These are phyloP conservation scores for Magallana angulata DNA, from an alignment of 1,140 invertebrate species.

Conservation along the genomic window DNA sequence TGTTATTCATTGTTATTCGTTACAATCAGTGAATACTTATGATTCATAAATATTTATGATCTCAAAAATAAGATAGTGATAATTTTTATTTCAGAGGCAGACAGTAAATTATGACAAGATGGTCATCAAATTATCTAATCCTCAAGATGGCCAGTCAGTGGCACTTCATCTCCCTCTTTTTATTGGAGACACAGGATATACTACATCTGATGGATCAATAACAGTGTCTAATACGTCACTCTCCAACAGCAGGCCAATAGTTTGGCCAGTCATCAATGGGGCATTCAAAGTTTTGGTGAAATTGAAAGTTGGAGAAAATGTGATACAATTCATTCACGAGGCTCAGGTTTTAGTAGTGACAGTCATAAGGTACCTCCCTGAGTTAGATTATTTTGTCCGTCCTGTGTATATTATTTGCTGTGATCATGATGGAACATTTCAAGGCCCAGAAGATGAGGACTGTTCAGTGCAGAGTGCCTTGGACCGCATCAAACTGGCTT, in stretches of 20 bases:
- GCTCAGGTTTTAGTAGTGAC: constrained; percentile 67
- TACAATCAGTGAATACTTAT: too few relatives aligned
- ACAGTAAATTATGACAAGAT: constrained; percentile 53
- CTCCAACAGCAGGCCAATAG: constrained; percentile 43
- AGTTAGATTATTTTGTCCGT: constrained; percentile 75
- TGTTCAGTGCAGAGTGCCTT: constrained; percentile 88
- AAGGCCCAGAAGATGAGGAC: constrained; percentile 86
- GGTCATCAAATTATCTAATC: constrained; percentile 73
- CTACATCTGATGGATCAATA: constrained; percentile 64
- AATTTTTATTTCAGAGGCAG: too few relatives aligned
- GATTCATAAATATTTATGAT: too few relatives aligned
- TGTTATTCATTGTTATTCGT: too few relatives aligned
- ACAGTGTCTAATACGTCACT: constrained; percentile 66
- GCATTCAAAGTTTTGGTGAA: constrained; percentile 75
- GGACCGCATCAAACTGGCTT: constrained; percentile 87
- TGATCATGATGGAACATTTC: constrained; percentile 88
- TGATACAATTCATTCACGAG: constrained; percentile 67
- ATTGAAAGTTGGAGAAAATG: constrained; percentile 73
- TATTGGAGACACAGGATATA: constrained; percentile 72
- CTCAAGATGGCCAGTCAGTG: constrained; percentile 68
- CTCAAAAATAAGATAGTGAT: too few relatives aligned
- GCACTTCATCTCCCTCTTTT: constrained; percentile 73
- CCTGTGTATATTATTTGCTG: constrained; percentile 80
- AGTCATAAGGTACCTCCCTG: constrained; percentile 66
- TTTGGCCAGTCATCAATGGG: constrained; percentile 76